Evolutionary conservation across 2,888 invertebrate species (phyloP), one percentile per base, ranked within the genome.

Genomic region (Euplexia lucipara): DNA sequence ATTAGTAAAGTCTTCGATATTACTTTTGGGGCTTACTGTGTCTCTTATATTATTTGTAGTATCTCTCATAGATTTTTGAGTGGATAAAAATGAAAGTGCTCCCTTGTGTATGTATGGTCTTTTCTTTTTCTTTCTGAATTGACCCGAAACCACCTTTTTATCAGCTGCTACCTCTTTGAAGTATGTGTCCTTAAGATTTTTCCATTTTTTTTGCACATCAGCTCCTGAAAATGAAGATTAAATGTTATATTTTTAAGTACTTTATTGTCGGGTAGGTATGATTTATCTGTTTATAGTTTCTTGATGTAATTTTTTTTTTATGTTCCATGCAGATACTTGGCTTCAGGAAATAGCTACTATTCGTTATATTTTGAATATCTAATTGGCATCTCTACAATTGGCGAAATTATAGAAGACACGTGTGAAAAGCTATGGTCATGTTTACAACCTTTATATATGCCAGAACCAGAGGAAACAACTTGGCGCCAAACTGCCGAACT

Each of bases 401-500:
- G 57, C 12, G 64, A 64, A 52, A 57, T 64, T 30, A 32, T 64
- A 32, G 51, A 64, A 62, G 53, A 58, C 20, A 52, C 45, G 30
- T 68, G 68, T 68, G 39, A 47, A 52, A 47, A 45, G n/a, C 18
- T 68, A 30, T 68, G 68, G 68, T 48, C 42, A 18, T 63, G 53
- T 39, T 39, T 39, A 39, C 39, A 39, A 39, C 39, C 39, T n/a
- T n/a, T n/a, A n/a, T n/a, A n/a, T n/a, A n/a, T n/a, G n/a, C n/a
- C 39, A 39, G 39, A 39, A 39, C 39, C 39, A 39, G 39, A 39
- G n/a, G 39, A 39, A 39, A 39, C 7, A 39, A 39, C 39, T 39
- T 16, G 16, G 39, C 16, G 16, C 16, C n/a, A 39, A 16, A 39
- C 16, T 39, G 39, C 39, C 16, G 39, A 39, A 39, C 8, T 39